Evolutionary conservation across 2,888 invertebrate genomes (phyloP), one percentile per base, ranked within the genome.

Genomic region (Hyposoter didymator): DNA sequence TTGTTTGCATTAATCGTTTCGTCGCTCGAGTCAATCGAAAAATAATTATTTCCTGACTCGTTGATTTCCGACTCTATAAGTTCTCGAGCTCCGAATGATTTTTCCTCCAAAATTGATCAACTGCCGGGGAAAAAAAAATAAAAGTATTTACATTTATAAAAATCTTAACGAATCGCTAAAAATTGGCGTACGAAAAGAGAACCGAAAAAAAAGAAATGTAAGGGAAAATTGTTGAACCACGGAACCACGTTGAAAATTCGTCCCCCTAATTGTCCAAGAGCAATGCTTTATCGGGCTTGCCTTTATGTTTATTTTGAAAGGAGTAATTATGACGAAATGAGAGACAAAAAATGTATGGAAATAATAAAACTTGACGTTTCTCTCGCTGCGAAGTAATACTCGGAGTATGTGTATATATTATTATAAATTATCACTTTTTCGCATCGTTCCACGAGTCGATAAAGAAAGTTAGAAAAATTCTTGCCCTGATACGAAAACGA

Each of bases 361-460:
- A 59, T 22, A 28, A 22, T 3, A 64, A 64, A 64, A 35, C 32
- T 39, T 14, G 4, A 64, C 39, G 39, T 64, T 64, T 64, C 64
- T 64, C 64, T 19, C 64, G n/a, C 39, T 39, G 64, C n/a, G 64
- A 64, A 35, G 64, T 64, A 64, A 64, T 35, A 35, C 32, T 35
- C 64, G 17, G n/a, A 19, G 66, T 43, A 66, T 66, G 70, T 72
- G 45, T 64, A 73, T 67, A 69, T 28, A 47, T 22, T 45, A 64
- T 62, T 67, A 69, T 69, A 69, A 69, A 47, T 69, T 28, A 73
- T 73, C 73, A 73, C 73, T 47, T 32, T 64, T 39, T 69, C 69
- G 45, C 47, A 62, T 74, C 45, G 59, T 74, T 74, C 59, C 43
- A 59, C 22, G 59, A 22, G 35, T 35, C 72, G 35, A 55, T 28